A percentile compares a stretch with the other conserved stretches of the same genome.
Evolutionary conservation across 2,888 invertebrate species (phyloP).

Genomic region (Thera britannica): DNA sequence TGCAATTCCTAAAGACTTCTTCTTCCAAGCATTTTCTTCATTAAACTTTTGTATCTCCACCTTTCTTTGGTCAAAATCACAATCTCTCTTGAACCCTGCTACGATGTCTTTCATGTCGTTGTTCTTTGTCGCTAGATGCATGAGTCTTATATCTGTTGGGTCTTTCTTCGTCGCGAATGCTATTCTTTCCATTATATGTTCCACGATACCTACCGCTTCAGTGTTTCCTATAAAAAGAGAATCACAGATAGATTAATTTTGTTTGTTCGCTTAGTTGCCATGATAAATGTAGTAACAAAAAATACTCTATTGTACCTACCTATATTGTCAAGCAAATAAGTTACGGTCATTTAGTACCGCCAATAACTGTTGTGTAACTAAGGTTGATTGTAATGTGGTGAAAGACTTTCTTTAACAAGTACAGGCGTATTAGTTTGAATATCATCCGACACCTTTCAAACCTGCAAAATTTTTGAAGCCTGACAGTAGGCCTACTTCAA

Average conservation of each 20-base stretch:
- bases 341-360: no score
- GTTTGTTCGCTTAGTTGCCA: no score
- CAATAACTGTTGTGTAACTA: no score
- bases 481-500: no score
- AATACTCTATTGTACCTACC: no score
- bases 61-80: constrained; percentile 82
- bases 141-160: constrained; percentile 83
- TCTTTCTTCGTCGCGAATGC: constrained; percentile 82
- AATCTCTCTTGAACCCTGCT: constrained; percentile 82
- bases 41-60: constrained; percentile 84
- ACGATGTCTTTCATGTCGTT: constrained; percentile 76
- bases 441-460: no score
- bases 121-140: constrained; percentile 75
- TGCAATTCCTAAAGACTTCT: constrained; percentile 86
- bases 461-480: no score
- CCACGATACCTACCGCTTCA: constrained; percentile 84
- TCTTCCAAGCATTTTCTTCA: constrained; percentile 89
- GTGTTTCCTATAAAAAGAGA: constrained; percentile 69
- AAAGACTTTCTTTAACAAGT: no score
- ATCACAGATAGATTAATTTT: neutral
- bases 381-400: no score
- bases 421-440: no score
- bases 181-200: constrained; percentile 89
- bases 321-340: no score
- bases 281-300: no score